Evolutionary conservation across 2,113 vertebrate species (phyloP), one percentile per base, ranked within the genome.

Genomic region (Onychostruthus taczanowskii): DNA sequence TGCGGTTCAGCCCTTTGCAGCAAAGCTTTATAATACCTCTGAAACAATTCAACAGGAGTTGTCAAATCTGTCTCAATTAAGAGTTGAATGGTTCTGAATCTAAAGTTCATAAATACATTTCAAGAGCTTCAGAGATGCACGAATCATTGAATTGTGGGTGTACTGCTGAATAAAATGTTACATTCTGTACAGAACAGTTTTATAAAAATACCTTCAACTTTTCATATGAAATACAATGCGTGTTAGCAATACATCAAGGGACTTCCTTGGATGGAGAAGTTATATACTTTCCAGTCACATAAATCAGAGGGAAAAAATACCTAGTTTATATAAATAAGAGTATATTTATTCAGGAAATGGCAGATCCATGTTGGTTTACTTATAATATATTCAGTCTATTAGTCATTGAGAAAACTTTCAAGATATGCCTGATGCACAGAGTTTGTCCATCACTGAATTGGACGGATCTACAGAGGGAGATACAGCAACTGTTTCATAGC

Each of bases 61-160:
- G 90, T 97, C 96, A 95, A 94, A 88, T 75, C 64, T 87, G 31
- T 88, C 95, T 95, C 83, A 92, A 81, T 84, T 83, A 95, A 50
- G 43, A 44, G 35, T 75, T 78, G 95, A 96, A 84, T 61, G 55
- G 37, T 93, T 94, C 82, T 95, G 88, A 94, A 83, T 92, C 79
- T 87, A 53, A 94, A 80, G 61, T 87, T 27, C 90, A 89, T 76
- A 94, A 92, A 94, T 95, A 68, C 74, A 95, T 93, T 92, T 93
- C 82, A 94, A 52, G 78, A 87, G 67, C 70, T 90, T 89, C 72
- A 62, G 69, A 95, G 63, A 93, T 74, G 72, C 47, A 96, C 84
- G 28, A 96, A 84, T 94, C 95, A 83, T 73, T 0, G 0, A 97
- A 88, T 30, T 95, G 44, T 97, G 87, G 76, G 69, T 80, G 91